These are phyloP conservation scores for Elysia crispata DNA, from an alignment of 2,888 invertebrate species.

Conservation along the genomic window DNA sequence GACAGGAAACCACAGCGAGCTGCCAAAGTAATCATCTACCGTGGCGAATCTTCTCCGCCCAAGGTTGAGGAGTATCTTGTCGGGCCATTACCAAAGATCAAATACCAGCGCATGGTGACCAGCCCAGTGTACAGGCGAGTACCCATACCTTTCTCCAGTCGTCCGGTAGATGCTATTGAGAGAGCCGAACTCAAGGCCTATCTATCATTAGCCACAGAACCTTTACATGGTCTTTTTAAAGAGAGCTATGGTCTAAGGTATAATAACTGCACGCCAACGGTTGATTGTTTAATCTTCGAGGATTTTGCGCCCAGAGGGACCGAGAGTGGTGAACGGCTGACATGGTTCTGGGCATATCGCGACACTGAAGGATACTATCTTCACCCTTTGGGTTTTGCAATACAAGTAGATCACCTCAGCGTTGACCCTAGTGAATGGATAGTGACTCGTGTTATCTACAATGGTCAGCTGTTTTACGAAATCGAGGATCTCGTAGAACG, in stretches of 20 bases:
- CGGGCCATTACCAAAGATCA: slow-evolving; percentile 64
- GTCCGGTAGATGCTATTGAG: slow-evolving; percentile 63
- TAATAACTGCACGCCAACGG: slow-evolving; percentile 63
- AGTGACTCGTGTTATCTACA: slow-evolving; percentile 64
- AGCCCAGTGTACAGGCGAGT: slow-evolving; percentile 62
- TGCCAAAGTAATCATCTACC: slow-evolving; percentile 65
- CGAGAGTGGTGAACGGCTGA: slow-evolving; percentile 60
- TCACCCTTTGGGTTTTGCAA: slow-evolving; percentile 67
- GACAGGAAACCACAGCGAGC: slow-evolving; percentile 62
- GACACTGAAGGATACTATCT: slow-evolving; percentile 68
- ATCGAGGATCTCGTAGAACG: slow-evolving; percentile 58
- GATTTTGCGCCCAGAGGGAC: slow-evolving; percentile 66
- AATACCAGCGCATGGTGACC: slow-evolving; percentile 57
- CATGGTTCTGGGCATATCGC: slow-evolving; percentile 68
- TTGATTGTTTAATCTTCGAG: slow-evolving; percentile 62
- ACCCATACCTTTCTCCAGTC: slow-evolving; percentile 64
- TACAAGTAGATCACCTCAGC: slow-evolving; percentile 65
- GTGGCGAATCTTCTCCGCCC: slow-evolving; percentile 66
- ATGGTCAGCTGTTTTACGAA: slow-evolving; percentile 64
- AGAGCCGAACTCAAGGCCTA: slow-evolving; percentile 58
- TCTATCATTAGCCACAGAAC: slow-evolving; percentile 53
- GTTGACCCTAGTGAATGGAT: slow-evolving; percentile 61
- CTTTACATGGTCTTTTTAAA: slow-evolving; percentile 58
- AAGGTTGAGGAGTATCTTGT: slow-evolving; percentile 70
- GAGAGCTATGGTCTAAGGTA: slow-evolving; percentile 65